Conservation (phyloP, 2,797 vertebrate species). For the Centropyge bicolor region DNA sequence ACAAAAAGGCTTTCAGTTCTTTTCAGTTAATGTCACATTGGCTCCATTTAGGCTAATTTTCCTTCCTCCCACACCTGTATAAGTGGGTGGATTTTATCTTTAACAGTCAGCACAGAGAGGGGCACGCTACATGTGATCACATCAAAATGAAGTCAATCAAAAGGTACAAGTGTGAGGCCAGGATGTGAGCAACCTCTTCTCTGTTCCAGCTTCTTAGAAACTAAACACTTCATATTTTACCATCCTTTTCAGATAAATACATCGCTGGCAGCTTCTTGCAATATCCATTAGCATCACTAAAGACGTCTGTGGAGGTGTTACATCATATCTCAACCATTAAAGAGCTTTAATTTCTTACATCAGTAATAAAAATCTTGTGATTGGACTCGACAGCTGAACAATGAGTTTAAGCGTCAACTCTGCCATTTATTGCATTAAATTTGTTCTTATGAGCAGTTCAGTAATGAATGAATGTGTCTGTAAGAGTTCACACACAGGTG, state of each 20-base stretch:
- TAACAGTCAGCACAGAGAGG: neutral
- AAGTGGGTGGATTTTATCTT: neutral
- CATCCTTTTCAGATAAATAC: neutral
- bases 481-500: neutral
- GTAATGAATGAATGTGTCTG: neutral
- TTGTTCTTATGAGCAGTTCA: neutral
- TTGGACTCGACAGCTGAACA: neutral
- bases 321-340: slow-evolving; percentile 4
- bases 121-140: neutral
- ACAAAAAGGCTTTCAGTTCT: neutral
- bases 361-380: neutral
- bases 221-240: neutral
- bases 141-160: slow-evolving; percentile 10
- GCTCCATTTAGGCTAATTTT: neutral
- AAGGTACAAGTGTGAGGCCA: neutral
- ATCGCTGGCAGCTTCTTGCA: neutral
- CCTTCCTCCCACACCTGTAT: neutral
- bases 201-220: neutral
- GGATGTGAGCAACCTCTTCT: neutral
- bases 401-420: neutral
- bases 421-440: neutral
- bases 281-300: neutral
- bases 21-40: slow-evolving; percentile 20
- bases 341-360: slow-evolving; percentile 8
- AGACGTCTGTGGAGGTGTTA: neutral